Evolutionary conservation across 2,888 invertebrate species (phyloP), one percentile per base, ranked within the genome.

Genomic region (Ormyrus nitidulus): DNA sequence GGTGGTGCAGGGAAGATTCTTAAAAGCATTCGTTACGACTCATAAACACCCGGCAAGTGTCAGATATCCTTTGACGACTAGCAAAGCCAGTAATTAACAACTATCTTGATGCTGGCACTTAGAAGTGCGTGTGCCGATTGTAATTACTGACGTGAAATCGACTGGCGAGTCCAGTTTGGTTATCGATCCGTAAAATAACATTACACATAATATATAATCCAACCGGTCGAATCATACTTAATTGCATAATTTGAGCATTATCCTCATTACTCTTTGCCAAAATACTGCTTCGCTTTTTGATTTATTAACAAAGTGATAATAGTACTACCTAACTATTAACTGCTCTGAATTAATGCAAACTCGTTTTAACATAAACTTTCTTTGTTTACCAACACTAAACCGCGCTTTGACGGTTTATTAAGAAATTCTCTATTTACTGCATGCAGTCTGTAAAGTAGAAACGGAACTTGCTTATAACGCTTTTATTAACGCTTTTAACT

Each of bases 51-150:
- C 79, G 65, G 5, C 75, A 74, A 82, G 78, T 80, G 78, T 81
- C 81, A 79, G 81, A 82, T 82, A 77, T 81, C 77, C 66, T 61
- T 77, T 81, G 74, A 77, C 74, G 77, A 81, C 76, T 79, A 79
- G 75, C 79, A 62, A 79, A 80, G 66, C 71, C 64, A 54, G 74
- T 66, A 80, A 83, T 79, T 76, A 72, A 76, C 72, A 79, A 66
- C 66, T 80, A 81, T 78, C 77, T 81, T 77, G 71, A 82, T 81
- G 53, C 79, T 49, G 58, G 56, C 62, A 62, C 54, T 81, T 77
- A 73, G 49, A 61, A 58, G 61, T 49, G 48, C 46, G 19, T 64
- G 61, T 48, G 19, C 71, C 73, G 72, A 81, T 77, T 79, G 70
- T 74, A 79, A 81, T 81, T 81, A 68, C 70, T 59, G 56, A 34